A percentile compares a stretch with the other conserved stretches of the same genome.
Evolutionary conservation across 2,888 invertebrate genomes (phyloP).

Genomic region (Arenicola marina): DNA sequence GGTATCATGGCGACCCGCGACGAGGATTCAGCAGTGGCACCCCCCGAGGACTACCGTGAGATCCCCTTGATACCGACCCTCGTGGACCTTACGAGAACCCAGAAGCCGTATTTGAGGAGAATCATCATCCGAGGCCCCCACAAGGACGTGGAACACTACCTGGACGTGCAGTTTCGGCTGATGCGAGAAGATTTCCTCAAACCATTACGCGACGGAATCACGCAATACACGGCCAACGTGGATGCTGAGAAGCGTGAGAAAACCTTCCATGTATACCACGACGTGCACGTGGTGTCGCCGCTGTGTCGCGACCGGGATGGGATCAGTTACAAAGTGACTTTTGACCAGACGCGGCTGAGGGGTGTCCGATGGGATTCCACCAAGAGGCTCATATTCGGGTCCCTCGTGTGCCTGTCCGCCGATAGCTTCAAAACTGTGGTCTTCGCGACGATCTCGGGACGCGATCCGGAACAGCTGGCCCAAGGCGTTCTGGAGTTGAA

Average conservation of each 20-base stretch:
- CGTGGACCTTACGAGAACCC: slow-evolving; percentile 3
- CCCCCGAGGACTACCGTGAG: slow-evolving; percentile 12
- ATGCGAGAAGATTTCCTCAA: slow-evolving; percentile 77
- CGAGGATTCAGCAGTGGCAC: background rate
- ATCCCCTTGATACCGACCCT: slow-evolving; percentile 9
- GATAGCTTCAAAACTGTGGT: slow-evolving; percentile 72
- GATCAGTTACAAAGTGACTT: slow-evolving; percentile 18
- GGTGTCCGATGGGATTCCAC: slow-evolving; percentile 58
- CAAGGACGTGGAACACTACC: slow-evolving; percentile 70
- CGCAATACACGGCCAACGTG: slow-evolving; percentile 21
- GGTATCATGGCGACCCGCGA: too few species aligned
- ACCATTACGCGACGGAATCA: slow-evolving; percentile 72
- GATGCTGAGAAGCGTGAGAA: background rate
- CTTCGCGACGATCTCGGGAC: slow-evolving; percentile 72
- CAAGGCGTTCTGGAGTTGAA: slow-evolving; percentile 49
- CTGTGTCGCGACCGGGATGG: slow-evolving; percentile 22
- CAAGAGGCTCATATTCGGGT: slow-evolving; percentile 72
- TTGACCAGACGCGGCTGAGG: slow-evolving; percentile 10
- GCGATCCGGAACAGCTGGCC: slow-evolving; percentile 57
- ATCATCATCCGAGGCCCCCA: slow-evolving; percentile 71
- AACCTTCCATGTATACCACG: slow-evolving; percentile 5
- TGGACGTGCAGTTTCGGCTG: slow-evolving; percentile 77
- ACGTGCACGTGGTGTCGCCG: slow-evolving; percentile 9
- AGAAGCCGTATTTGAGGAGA: slow-evolving; percentile 64
- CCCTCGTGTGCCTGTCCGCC: slow-evolving; percentile 72